These are phyloP conservation scores for Grammomys surdaster DNA, from an alignment of 2,113 vertebrate species.

Conservation along the genomic window DNA sequence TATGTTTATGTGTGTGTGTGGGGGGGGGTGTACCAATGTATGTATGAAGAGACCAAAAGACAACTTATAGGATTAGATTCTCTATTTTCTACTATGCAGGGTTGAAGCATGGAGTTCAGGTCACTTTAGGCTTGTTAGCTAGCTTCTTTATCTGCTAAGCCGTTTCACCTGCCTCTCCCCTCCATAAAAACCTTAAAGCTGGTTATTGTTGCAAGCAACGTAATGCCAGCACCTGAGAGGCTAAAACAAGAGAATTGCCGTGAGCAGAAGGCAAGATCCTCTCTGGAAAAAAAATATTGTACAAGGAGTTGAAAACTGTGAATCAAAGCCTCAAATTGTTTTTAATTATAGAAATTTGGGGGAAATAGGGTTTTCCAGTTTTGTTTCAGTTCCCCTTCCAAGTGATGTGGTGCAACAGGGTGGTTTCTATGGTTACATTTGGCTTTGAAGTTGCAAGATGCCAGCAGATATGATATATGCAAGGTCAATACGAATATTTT, in stretches of 20 bases:
- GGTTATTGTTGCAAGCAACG: not conserved
- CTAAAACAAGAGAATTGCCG: not conserved
- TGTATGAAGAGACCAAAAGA: too few relatives aligned
- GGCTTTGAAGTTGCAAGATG: not conserved
- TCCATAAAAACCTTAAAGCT: not conserved
- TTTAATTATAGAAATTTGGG: not conserved
- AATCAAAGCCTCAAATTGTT: not conserved
- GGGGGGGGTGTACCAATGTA: not conserved
- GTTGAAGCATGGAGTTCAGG: not conserved
- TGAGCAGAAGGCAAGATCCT: not conserved
- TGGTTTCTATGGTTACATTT: not conserved
- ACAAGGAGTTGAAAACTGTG: not conserved
- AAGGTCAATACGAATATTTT: slow-evolving; percentile 1
- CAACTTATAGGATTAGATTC: not conserved
- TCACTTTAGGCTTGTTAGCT: not conserved
- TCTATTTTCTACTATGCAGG: not conserved
- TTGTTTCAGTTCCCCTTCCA: not conserved
- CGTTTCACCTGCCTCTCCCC: not conserved
- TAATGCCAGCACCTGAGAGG: not conserved
- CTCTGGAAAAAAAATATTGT: not conserved
- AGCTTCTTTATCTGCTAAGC: not conserved
- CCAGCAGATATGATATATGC: not conserved
- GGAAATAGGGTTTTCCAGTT: not conserved
- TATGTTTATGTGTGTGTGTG: not conserved
- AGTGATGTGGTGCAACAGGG: not conserved